These are phyloP conservation scores for Poeciliopsis gracilis DNA, from an alignment of 2,797 vertebrate genomes.

Conservation along the genomic window DNA sequence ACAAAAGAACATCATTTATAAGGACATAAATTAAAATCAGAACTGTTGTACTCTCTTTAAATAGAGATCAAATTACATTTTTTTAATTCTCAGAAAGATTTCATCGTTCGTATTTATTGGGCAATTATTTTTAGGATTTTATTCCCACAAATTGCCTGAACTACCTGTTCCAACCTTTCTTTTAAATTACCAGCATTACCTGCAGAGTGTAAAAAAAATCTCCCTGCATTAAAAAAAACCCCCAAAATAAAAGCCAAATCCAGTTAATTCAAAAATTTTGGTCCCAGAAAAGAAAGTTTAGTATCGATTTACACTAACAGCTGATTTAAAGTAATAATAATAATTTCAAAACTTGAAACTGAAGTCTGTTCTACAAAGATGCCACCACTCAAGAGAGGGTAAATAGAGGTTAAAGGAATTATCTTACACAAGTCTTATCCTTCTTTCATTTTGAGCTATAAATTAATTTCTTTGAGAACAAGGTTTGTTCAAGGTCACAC, in stretches of 20 bases:
- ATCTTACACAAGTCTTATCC: slow-evolving; percentile 18
- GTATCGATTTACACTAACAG: neutral
- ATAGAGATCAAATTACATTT: neutral
- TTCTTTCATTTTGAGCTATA: slow-evolving; percentile 33
- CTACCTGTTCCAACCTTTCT: neutral
- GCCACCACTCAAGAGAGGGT: slow-evolving; percentile 19
- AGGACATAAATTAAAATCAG: neutral
- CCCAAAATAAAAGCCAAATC: neutral
- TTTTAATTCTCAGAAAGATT: neutral
- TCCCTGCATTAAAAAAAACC: neutral
- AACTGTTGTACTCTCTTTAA: neutral
- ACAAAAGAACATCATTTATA: neutral
- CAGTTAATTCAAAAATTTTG: neutral
- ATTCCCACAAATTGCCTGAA: neutral
- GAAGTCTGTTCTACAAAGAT: neutral
- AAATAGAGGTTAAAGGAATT: slow-evolving; percentile 17
- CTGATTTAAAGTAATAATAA: neutral
- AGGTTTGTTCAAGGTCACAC: slow-evolving; percentile 58
- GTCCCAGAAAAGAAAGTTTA: neutral
- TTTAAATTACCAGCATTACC: neutral
- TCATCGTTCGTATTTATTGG: neutral
- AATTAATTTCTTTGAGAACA: slow-evolving; percentile 56
- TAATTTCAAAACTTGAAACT: slow-evolving; percentile 3
- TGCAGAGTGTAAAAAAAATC: neutral
- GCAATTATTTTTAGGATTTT: neutral